Base-by-base conservation (phyloP, 2,113 vertebrate species). In the Chiloscyllium plagiosum region DNA sequence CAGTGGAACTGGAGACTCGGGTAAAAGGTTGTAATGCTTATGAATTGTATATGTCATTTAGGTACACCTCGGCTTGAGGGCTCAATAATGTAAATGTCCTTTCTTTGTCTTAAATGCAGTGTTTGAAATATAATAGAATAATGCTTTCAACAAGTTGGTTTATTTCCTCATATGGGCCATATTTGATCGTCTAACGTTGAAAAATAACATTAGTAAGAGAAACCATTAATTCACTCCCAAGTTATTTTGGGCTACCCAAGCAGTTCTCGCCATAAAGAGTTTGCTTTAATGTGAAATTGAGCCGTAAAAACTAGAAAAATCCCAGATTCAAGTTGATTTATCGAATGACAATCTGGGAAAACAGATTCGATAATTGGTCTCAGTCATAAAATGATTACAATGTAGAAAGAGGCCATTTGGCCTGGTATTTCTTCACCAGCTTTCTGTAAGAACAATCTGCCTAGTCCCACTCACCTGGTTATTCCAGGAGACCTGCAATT, bases 21-120 rank as follows among this genome's bases (percentile, higher is more conserved):
- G 68, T 95, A 47, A 95, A 76, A 72, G 94, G 68, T 95, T 95
- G 94, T 95, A 95, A 68, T 50, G 72, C 24, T 95, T 95, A 76
- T 72, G 37, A 66, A 50, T 72, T 95, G 12, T 47, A 13, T 94
- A 70, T 15, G 37, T 69, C n/a, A 94, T 29, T 29, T 94, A 26
- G 42, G 37, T 94, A 42, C 61, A 42, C 22, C 22, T 95, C 10
- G 20, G 24, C 26, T 76, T 95, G 24, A 70, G n/a, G 29, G 47
- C 26, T 69, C n/a, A 70, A 69, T 13, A 5, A 17, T 92, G 61
- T 33, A 66, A 33, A 13, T 90, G 29, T 90, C 61, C 61, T 90
- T 90, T 61, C 26, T n/a, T 4, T 20, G 42, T 90, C 15, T 61
- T 61, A 61, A n/a, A 65, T 3, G 52, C 50, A 90, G 6, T 61